phyloP scores from a whole-genome alignment of 53 echinoderm and acorn worm genomes.

The Echinometra lucunter region DNA sequence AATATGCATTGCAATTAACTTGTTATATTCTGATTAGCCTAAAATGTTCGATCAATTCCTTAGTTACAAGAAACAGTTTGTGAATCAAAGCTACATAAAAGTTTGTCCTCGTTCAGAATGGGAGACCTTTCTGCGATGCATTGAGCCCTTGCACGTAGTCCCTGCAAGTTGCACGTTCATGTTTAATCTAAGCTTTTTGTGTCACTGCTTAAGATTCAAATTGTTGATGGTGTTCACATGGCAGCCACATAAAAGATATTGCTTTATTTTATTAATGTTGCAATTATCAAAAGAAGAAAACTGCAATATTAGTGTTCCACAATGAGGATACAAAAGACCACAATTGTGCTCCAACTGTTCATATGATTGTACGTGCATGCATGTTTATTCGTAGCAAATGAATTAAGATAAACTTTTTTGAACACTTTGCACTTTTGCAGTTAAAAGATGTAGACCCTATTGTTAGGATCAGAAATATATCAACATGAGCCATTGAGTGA shows the following conservation, averaged over 20 bases:
- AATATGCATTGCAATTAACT: no score
- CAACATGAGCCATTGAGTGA: no score
- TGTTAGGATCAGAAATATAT: no score
- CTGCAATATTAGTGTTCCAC: not conserved
- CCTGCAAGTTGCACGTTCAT: not conserved
- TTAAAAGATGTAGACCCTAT: no score
- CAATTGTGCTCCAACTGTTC: no score
- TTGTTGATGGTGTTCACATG: not conserved
- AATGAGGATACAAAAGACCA: not conserved
- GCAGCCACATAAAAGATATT: not conserved
- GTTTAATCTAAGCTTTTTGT: not conserved
- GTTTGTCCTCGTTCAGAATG: not conserved
- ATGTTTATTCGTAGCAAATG: no score
- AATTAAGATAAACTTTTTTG: no score
- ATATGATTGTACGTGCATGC: no score
- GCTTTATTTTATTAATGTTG: not conserved
- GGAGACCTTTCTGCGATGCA: not conserved
- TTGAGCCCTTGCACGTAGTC: not conserved
- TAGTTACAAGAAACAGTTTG: not conserved
- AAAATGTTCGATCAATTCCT: not conserved
- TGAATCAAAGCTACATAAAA: not conserved
- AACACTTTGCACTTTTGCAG: no score
- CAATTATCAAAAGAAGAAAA: not conserved
- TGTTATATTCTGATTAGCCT: no score
- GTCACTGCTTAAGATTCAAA: not conserved